Evolutionary conservation across 2,888 invertebrate species (phyloP).

Genomic region (Drosophila lutescens): DNA sequence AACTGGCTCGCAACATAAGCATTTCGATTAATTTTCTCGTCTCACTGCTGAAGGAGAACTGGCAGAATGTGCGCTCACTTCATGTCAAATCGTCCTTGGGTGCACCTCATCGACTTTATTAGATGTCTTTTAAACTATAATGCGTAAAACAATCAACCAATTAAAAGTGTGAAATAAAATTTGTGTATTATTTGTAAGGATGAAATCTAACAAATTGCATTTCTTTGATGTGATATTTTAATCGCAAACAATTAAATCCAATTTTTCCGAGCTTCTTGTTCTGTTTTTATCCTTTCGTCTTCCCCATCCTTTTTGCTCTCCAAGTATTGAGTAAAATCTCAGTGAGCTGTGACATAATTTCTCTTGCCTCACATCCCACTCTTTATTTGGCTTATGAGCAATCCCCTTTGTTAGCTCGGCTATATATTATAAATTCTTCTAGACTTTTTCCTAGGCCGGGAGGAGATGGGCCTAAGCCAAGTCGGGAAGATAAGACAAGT

Average conservation of each 20-base stretch:
- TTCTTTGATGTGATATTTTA: not conserved
- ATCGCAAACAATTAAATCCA: not conserved
- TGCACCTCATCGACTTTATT: conserved; percentile 97
- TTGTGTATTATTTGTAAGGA: not conserved
- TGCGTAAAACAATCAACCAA: not conserved
- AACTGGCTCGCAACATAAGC: conserved; percentile 98
- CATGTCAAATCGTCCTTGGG: conserved; percentile 99
- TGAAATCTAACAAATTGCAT: too few species aligned
- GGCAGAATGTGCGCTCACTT: conserved; percentile 99
- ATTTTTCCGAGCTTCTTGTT: not conserved
- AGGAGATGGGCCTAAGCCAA: conserved; percentile 15
- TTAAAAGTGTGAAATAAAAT: not conserved
- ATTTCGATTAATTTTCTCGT: conserved; percentile 99
- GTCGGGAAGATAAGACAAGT: conserved; percentile 61
- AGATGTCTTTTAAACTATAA: conserved; percentile 82
- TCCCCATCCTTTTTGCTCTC: not conserved
- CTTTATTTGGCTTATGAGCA: conserved; percentile 44
- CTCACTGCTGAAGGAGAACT: conserved; percentile 99
- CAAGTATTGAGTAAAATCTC: conserved; percentile 5
- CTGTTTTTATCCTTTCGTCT: not conserved
- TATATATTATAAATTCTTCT: conserved; percentile 66
- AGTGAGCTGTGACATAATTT: conserved; percentile 67
- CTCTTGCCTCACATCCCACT: conserved; percentile 4
- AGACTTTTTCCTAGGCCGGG: not conserved
- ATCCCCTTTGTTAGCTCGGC: conserved; percentile 33